Evolutionary conservation across 1,140 invertebrate species (phyloP), one percentile per base, ranked within the genome.

Genomic region (Drosophila nasuta): DNA sequence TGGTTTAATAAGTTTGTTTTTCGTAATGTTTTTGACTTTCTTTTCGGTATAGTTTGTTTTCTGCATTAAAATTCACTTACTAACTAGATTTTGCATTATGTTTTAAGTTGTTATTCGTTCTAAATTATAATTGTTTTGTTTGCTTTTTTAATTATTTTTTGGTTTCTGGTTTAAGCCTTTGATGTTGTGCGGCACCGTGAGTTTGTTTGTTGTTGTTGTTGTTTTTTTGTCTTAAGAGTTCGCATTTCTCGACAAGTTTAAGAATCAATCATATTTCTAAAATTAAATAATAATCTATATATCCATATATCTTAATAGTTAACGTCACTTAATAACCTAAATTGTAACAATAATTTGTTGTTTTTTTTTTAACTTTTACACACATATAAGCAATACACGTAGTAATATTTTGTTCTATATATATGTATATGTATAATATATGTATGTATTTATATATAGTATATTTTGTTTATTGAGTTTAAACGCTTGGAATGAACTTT

Each of bases 41-140:
- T 25, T 54, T 60, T 77, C 79, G 77, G 59, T 48, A 30, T 79
- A 57, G 51, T 51, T 78, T 59, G 38, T 79, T 83, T 83, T 81
- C 78, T 88, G 85, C 75, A 64, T 88, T 88, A 88, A 88, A 88
- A 88, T 88, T 88, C 85, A 81, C 85, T 89, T 88, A 88, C 71
- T 76, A 79, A 38, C 85, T 90, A 86, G 38, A 17, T 51, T 51
- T 75, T 75, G 60, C 46, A 38, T 75, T 77, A 59, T 46, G 48
- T 69, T 62, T 33, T 71, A 38, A 33, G 1, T 71, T 49, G 43
- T 63, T 66, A 51, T 71, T 30, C 56, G 41, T 2, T 79, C 77
- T 90, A 90, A 86, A 82, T 86, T 77, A 77, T 90, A 90, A 91
- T 90, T 86, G 28, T 51, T 49, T 69, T 33, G 0, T 71, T 46